Evolutionary conservation across 2,888 invertebrate species (phyloP), one percentile per base, ranked within the genome.

Genomic region (Crocallis elinguaria): DNA sequence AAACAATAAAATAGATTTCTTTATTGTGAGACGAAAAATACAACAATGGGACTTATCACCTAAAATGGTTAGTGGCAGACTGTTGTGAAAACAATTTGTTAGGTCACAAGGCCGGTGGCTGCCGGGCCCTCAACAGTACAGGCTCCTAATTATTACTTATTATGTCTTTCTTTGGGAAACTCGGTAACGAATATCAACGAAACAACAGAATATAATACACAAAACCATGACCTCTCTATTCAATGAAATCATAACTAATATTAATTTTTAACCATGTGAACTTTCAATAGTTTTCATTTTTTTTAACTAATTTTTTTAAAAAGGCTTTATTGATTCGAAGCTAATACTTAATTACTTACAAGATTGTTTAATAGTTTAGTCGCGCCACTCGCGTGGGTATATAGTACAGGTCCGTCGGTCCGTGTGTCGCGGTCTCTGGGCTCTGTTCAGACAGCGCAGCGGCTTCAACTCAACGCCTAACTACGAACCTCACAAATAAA

Each of bases 11-110:
- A 91, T 91, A 91, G 91, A 90, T 90, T 91, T 88, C 90, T 91
- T 91, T 91, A 91, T 90, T 91, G 90, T 91, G 91, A 91, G 91
- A 91, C 91, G 90, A 91, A 91, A 91, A 90, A 89, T 91, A 91
- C 91, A 91, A 91, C 91, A 91, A 91, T 91, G 90, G 91, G 89
- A 88, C 91, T 91, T 91, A 91, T 87, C 69, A 89, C 77, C 90
- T 91, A 91, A 80, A 84, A 89, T 89, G 89, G 88, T 90, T 90
- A 91, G 89, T 90, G 88, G 90, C 85, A 87, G 89, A 88, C 87
- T 86, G 89, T 87, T 78, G 84, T 87, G 83, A 86, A 88, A 88
- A 88, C 88, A 88, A 88, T 80, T 72, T 71, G 80, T 77, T 78
- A 79, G 70, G 77, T 74, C 66, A 67, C 69, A 66, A 69, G 69